Percentiles rank a stretch among this genome's conserved stretches.
phyloP scores from a whole-genome alignment of 2,888 invertebrate genomes.

The Apotomis betuletana region DNA sequence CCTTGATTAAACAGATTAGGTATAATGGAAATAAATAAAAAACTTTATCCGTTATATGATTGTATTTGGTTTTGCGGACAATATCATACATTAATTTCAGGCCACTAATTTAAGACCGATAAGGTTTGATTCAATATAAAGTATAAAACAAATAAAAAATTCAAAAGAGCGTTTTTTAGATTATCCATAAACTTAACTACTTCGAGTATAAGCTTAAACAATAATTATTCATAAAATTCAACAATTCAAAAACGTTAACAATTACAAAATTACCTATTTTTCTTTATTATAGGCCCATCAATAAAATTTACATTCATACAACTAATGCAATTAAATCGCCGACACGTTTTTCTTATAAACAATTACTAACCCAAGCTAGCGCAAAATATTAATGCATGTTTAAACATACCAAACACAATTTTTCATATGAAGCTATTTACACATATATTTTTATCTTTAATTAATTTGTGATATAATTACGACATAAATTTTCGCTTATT shows the following conservation, averaged over 20 bases:
- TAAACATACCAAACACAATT: constrained; percentile 9
- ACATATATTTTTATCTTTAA: constrained; percentile 22
- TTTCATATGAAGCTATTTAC: constrained; percentile 30
- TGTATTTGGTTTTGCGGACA: constrained; percentile 69
- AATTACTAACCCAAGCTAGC: neutral
- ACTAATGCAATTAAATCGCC: constrained; percentile 39
- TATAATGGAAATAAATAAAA: constrained; percentile 13
- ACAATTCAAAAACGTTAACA: constrained; percentile 79
- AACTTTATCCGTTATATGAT: constrained; percentile 39
- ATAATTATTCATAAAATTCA: constrained; percentile 74
- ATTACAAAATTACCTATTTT: constrained; percentile 69
- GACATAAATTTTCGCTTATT: constrained; percentile 13
- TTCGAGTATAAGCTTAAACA: constrained; percentile 57
- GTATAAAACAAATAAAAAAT: constrained; percentile 36
- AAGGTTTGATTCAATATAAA: constrained; percentile 52
- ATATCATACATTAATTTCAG: constrained; percentile 73
- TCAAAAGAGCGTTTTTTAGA: constrained; percentile 43
- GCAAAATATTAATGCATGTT: constrained; percentile 11
- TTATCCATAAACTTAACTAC: constrained; percentile 49
- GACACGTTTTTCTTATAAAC: constrained; percentile 9
- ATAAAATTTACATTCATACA: constrained; percentile 60
- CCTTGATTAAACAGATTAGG: no score
- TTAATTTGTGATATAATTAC: constrained; percentile 26
- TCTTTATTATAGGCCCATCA: constrained; percentile 50
- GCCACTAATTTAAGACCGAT: constrained; percentile 66